These are phyloP conservation scores for Sardina pilchardus DNA, from an alignment of 2,113 vertebrate genomes.

Conservation along the genomic window DNA sequence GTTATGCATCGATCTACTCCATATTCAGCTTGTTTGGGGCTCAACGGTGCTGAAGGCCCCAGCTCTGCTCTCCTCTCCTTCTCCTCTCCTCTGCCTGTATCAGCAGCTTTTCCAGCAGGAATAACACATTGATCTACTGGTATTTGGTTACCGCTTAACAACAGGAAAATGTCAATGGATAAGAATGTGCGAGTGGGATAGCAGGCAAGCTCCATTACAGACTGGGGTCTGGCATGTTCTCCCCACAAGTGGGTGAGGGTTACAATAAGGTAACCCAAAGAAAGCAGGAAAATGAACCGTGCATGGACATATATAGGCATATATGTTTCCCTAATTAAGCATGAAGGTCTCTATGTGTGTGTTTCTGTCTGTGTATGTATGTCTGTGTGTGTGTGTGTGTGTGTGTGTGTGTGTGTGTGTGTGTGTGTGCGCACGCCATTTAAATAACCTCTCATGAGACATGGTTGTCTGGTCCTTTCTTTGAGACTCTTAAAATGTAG, in stretches of 20 bases:
- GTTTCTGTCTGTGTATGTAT: conserved; percentile 6
- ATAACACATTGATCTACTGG: conserved; percentile 56
- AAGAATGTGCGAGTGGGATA: conserved; percentile 72
- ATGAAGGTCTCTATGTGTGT: conserved; percentile 32
- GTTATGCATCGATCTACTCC: not conserved
- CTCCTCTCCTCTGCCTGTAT: not conserved
- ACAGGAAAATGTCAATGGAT: conserved; percentile 79
- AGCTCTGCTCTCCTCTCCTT: not conserved
- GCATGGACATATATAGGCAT: conserved; percentile 18
- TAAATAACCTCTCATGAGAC: conserved; percentile 8
- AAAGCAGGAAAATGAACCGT: conserved; percentile 32
- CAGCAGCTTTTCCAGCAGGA: conserved; percentile 12
- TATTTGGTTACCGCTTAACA: conserved; percentile 74
- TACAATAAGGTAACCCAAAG: conserved; percentile 67
- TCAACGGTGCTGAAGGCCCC: not conserved
- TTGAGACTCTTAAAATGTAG: not conserved
- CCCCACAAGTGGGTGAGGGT: conserved; percentile 62
- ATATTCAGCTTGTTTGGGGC: not conserved
- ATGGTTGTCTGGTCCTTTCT: conserved; percentile 21
- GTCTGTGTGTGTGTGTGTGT: not conserved
- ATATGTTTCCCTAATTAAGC: conserved; percentile 51
- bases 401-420: not conserved
- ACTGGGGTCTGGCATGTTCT: conserved; percentile 75
- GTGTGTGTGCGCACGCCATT: not conserved
- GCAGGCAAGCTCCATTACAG: conserved; percentile 74